Base-by-base conservation (phyloP, 2,888 invertebrate species). In the Cerastoderma edule region DNA sequence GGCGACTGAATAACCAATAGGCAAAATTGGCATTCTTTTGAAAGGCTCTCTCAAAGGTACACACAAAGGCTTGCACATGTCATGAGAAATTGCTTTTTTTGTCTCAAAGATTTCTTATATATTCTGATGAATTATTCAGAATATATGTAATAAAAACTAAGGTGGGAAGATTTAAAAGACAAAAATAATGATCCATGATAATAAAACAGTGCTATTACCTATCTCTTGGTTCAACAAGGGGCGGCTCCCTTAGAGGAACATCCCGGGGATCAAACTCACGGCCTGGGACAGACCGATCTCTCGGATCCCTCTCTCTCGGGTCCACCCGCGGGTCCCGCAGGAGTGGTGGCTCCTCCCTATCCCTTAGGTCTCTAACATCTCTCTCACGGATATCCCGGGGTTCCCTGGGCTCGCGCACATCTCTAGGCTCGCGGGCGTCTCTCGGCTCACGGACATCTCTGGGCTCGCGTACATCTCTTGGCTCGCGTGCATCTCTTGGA, bases 261-360 rank as follows among this genome's bases (percentile, higher is more conserved):
- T 65, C 70, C 66, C 84, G 35, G 53, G 77, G 66, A 32, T 66
- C 66, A 72, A 64, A 28, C 28, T 80, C 71, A 60, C 81, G 50
- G n/a, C 48, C 33, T n/a, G 50, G 66, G 33, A 30, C 50, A 1
- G 66, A 32, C 13, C 83, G 66, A 4, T 76, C 80, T 35, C 75
- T 66, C 5, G 46, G 68, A 16, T 80, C 71, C 54, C 81, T 60
- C 1, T 63, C 68, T 28, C 69, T 64, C 6, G 53, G 22, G 16
- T 76, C 74, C 19, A n/a, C n/a, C n/a, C n/a, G n/a, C n/a, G n/a
- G n/a, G n/a, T n/a, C n/a, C n/a, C n/a, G n/a, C n/a, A n/a, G n/a
- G n/a, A n/a, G n/a, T 5, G 65, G 56, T 27, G 72, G 50, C 46
- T 77, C 65, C 69, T 76, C 72, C 6, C 81, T 56, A 0, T 76